Conservation (phyloP, 2,888 invertebrate genomes). For the Augiades crinisus region DNA sequence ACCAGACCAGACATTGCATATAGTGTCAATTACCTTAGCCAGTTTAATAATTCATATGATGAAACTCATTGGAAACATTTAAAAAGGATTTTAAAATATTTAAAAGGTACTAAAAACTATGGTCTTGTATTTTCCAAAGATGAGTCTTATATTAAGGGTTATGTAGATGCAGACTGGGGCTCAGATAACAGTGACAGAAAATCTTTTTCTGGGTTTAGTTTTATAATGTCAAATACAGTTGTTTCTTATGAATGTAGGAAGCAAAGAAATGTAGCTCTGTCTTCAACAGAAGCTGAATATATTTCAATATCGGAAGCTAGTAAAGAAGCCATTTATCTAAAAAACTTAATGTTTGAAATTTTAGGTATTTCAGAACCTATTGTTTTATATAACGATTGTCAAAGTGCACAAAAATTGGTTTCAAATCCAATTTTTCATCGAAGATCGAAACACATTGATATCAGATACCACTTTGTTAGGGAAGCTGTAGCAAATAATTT, state of each 20-base stretch:
- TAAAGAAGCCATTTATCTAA: slow-evolving; percentile 2
- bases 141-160: background rate
- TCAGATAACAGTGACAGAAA: background rate
- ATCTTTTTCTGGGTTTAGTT: background rate
- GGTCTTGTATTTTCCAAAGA: slow-evolving; percentile 4
- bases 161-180: background rate
- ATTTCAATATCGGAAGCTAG: background rate
- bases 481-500: slow-evolving; percentile 22
- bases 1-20: slow-evolving; percentile 20
- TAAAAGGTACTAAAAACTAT: slow-evolving; percentile 1
- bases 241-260: background rate
- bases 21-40: slow-evolving; percentile 18
- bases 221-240: background rate
- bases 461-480: slow-evolving; percentile 26
- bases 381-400: slow-evolving; percentile 4
- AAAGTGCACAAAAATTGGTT: slow-evolving; percentile 1
- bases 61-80: slow-evolving; percentile 18
- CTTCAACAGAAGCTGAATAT: slow-evolving; percentile 35
- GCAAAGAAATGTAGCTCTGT: slow-evolving; percentile 32
- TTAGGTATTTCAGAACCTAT: slow-evolving; percentile 22
- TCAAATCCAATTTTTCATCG: slow-evolving; percentile 3
- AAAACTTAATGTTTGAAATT: slow-evolving; percentile 9
- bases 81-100: slow-evolving; percentile 12
- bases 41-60: slow-evolving; percentile 22
- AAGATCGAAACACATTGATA: slow-evolving; percentile 29